Evolutionary conservation across 2,113 vertebrate genomes (phyloP), one percentile per base, ranked within the genome.

Genomic region (Myrmophylax atrothorax): DNA sequence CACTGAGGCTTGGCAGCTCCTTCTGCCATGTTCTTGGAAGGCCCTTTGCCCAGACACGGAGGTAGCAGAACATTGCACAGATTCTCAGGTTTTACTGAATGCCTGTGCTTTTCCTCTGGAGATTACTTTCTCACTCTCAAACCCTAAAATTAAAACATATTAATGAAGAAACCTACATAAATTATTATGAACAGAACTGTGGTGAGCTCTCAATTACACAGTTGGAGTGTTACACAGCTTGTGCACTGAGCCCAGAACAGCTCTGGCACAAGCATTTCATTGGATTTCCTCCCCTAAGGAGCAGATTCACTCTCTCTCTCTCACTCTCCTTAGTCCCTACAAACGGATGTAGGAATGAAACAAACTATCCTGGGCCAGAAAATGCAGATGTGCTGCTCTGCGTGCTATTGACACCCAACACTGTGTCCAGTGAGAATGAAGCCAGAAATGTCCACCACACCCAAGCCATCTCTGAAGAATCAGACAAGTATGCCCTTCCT

Each of bases 351-450:
- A 96, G 64, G 80, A 96, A 96, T 88, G 67, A 97, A 95, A 94
- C 73, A 76, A 97, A 73, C 84, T 49, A 83, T 78, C 40, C 67
- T 38, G 69, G 63, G 87, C 91, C 93, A 87, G 96, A 93, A 92
- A 97, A 90, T 85, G 72, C 89, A 96, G 92, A 96, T 97, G 92
- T 96, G 78, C 72, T 93, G 69, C 85, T 93, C 90, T 96, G 89
- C 8, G 20, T 95, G 69, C 80, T 96, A 23, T 89, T 97, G 89
- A 93, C 94, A 92, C 79, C 96, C 84, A 95, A 82, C 0, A 18
- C 83, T 0, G 28, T 6, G 6, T 95, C 89, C 74, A 94, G 93
- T 1, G 4, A 96, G 72, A 89, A 83, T 1, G 47, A 59, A 96
- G 90, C 84, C 75, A 96, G 60, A 87, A 93, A 94, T 1, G 19